These are phyloP conservation scores for Stomatorhinus ivindoensis DNA, from an alignment of 2,113 vertebrate species.

Conservation along the genomic window DNA sequence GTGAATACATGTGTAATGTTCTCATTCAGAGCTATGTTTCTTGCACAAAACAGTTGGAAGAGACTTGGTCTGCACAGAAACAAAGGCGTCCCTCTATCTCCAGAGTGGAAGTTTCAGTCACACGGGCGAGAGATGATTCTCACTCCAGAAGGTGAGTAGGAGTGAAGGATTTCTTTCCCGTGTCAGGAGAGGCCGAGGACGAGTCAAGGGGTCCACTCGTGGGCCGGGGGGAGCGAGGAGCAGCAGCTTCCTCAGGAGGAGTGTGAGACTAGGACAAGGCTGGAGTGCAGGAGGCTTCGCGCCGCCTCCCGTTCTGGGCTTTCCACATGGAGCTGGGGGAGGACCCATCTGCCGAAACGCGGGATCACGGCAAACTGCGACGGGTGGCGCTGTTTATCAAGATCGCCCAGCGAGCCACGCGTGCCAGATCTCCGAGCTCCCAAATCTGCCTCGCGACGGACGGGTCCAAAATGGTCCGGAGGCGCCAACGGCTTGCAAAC, in stretches of 20 bases:
- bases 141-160: conserved; percentile 13
- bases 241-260: not conserved
- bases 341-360: not conserved
- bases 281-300: not conserved
- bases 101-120: not conserved
- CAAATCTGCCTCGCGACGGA: not conserved
- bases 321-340: not conserved
- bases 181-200: not conserved
- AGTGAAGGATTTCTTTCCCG: not conserved
- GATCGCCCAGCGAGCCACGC: not conserved
- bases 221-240: not conserved
- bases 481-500: not conserved
- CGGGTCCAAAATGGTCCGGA: not conserved
- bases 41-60: not conserved
- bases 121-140: not conserved
- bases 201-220: not conserved
- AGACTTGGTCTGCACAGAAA: not conserved
- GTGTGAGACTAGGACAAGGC: not conserved
- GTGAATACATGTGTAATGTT: not conserved
- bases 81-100: not conserved
- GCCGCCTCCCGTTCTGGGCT: not conserved
- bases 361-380: not conserved
- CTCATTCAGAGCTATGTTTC: not conserved
- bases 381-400: not conserved
- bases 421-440: not conserved